phyloP scores from a whole-genome alignment of 2,888 invertebrate species.

The Escarpia spicata region DNA sequence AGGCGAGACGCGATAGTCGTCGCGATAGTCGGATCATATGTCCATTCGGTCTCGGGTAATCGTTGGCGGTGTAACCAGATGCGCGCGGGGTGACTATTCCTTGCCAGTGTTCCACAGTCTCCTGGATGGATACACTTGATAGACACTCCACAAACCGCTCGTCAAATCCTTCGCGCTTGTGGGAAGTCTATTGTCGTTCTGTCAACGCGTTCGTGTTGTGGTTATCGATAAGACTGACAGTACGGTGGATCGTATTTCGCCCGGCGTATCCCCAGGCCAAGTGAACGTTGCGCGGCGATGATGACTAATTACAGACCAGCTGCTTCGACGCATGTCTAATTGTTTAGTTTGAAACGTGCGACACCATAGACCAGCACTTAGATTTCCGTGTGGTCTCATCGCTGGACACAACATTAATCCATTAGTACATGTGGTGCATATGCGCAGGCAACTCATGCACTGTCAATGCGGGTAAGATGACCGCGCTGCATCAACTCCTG shows the following conservation, averaged over 20 bases:
- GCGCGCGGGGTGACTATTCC: background rate
- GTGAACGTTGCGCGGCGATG: background rate
- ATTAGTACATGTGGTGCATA: background rate
- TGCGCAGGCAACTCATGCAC: background rate
- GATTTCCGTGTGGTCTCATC: background rate
- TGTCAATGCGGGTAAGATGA: background rate
- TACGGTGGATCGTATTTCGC: background rate
- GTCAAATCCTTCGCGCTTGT: background rate
- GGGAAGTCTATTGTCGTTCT: background rate
- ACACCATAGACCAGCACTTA: background rate
- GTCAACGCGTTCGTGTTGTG: background rate
- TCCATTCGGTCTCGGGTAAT: background rate
- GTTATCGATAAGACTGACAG: background rate
- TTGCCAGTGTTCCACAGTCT: background rate
- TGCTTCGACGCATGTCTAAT: background rate
- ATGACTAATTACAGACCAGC: conserved; percentile 4
- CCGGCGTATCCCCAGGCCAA: background rate
- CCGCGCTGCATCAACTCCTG: background rate
- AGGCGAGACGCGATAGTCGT: background rate
- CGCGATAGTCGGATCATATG: background rate
- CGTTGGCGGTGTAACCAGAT: background rate
- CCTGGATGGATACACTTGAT: background rate
- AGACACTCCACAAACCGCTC: background rate
- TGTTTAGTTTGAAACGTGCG: background rate
- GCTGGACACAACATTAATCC: background rate